These are phyloP conservation scores for Corticium candelabrum DNA, from an alignment of 37 sponge, comb jelly and placozoan genomes.

Conservation along the genomic window DNA sequence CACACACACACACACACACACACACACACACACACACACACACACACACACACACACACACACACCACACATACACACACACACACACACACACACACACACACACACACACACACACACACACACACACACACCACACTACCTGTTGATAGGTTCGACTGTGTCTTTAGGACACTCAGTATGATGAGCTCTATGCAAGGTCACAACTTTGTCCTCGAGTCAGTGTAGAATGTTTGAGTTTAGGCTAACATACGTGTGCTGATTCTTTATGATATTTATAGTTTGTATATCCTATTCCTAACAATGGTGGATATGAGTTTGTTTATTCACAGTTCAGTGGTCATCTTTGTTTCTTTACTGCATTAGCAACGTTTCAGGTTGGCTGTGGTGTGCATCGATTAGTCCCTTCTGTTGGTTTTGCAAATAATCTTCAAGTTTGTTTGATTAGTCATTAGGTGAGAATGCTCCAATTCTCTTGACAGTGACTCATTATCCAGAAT, in stretches of 20 bases:
- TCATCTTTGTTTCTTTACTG: not conserved
- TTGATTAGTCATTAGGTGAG: not conserved
- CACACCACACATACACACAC: no score
- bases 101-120: no score
- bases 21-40: no score
- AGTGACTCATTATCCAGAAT: not conserved
- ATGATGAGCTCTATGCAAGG: not conserved
- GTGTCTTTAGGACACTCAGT: not conserved
- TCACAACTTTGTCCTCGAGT: not conserved
- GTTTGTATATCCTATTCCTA: not conserved
- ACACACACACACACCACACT: no score
- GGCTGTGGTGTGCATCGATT: no score
- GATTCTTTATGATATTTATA: not conserved
- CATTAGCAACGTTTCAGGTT: not conserved
- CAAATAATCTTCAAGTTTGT: no score
- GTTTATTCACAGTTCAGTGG: not conserved
- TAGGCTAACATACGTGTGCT: not conserved
- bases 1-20: no score
- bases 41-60: no score
- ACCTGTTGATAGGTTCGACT: not conserved
- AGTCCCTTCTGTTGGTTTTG: no score
- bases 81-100: no score
- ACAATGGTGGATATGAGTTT: not conserved
- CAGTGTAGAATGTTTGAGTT: not conserved
- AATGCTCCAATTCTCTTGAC: not conserved